Base-by-base conservation (phyloP, 2,888 invertebrate genomes). In the Neoitamus cyanurus region DNA sequence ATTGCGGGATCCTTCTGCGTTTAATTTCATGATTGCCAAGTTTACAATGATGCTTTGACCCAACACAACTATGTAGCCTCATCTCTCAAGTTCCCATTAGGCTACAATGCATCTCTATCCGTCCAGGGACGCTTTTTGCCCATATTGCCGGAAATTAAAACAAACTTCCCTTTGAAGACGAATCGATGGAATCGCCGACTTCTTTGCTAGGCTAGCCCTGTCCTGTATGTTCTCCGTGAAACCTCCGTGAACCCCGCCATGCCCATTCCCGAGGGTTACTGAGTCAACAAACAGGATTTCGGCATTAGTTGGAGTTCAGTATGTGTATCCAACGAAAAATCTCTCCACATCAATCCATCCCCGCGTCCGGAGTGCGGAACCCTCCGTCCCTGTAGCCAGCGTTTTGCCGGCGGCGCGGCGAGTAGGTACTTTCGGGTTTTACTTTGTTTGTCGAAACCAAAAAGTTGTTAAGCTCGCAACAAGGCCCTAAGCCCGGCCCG, bases 401-500 rank as follows among this genome's bases (percentile, higher is more conserved):
- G 34, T 70, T 70, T 70, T 70, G 70, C 58, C 20, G 31, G 80
- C 25, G n/a, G n/a, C n/a, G n/a, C n/a, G n/a, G 42, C 42, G 42
- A 42, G 42, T 11, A 42, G 42, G 42, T 42, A 42, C 42, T 42
- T 42, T 42, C n/a, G n/a, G 42, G 42, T 42, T 42, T 80, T 80
- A 68, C 31, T 80, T 80, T 80, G 80, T 80, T 80, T 58, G 58
- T 3, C 58, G 58, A 58, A 34, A 80, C 80, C 80, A 34, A 58
- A 80, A 80, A 80, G 80, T 48, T 80, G 80, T 80, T 80, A 80
- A 80, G 34, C 58, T 80, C 58, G 34, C 58, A 80, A 80, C 58
- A 80, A 34, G 80, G 48, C 58, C 13, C 28, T 15, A 4, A 78
- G 2, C 36, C 58, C 48, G n/a, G 77, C 58, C 30, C 42, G 77